Conservation (phyloP, 1,140 invertebrate genomes). For the Lysiphlebus fabarum region DNA sequence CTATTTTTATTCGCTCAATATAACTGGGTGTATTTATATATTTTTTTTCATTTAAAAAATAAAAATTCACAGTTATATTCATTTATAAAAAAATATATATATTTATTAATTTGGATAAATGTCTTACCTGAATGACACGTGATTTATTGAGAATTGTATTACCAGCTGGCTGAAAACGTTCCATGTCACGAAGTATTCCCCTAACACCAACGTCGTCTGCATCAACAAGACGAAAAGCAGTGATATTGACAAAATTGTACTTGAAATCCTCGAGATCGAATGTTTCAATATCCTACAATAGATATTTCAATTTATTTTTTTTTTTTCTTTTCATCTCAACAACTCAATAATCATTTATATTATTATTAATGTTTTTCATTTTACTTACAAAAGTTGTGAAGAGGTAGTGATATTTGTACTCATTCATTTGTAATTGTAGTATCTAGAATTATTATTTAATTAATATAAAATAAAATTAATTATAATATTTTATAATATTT, state of each 20-base stretch:
- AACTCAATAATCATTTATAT: constrained; percentile 12
- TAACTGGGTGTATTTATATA: not conserved
- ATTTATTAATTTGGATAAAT: not conserved
- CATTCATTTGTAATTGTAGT: constrained; percentile 66
- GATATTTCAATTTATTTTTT: constrained; percentile 17
- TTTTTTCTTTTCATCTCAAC: constrained; percentile 1
- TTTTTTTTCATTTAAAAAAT: no score
- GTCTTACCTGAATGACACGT: constrained; percentile 57
- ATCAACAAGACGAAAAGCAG: constrained; percentile 63
- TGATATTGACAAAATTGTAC: constrained; percentile 67
- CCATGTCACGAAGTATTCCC: constrained; percentile 63
- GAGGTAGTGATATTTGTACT: constrained; percentile 69
- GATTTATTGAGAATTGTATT: constrained; percentile 59
- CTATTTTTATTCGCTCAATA: not conserved
- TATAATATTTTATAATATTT: not conserved
- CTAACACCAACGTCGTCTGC: constrained; percentile 58
- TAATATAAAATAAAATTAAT: constrained; percentile 5
- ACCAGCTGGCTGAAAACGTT: constrained; percentile 59
- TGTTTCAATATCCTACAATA: constrained; percentile 59
- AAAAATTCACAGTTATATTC: not conserved
- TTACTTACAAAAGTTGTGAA: constrained; percentile 69
- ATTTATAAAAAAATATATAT: not conserved
- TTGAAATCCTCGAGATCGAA: constrained; percentile 66
- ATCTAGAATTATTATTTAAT: constrained; percentile 51
- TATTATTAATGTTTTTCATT: constrained; percentile 7